Evolutionary conservation across 1,140 invertebrate genomes (phyloP).

Genomic region (Aleiodes sp.): DNA sequence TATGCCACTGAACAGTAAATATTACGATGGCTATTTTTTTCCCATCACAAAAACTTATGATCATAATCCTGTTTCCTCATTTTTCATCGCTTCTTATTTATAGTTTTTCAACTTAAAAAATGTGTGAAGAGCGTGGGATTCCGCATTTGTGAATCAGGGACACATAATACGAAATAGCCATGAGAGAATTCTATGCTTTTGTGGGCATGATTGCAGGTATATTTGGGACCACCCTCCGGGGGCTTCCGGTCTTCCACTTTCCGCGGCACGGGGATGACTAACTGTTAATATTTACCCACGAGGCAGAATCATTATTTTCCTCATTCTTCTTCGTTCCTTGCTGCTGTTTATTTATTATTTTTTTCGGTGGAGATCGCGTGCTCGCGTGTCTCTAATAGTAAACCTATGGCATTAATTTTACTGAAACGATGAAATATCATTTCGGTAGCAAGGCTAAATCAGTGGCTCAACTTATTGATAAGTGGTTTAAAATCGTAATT

Average conservation of each 20-base stretch:
- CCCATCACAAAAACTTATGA: too few species aligned
- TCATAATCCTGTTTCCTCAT: neutral
- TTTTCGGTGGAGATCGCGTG: conserved; percentile 49
- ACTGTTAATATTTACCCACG: conserved; percentile 9
- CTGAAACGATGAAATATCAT: conserved; percentile 52
- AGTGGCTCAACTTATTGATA: conserved; percentile 29
- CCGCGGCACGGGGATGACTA: neutral
- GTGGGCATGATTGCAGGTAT: conserved; percentile 8
- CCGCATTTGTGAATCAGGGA: neutral
- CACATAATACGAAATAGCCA: neutral
- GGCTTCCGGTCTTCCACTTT: conserved; percentile 28
- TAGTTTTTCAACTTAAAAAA: neutral
- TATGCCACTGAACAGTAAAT: conserved; percentile 16
- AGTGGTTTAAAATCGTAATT: conserved; percentile 21
- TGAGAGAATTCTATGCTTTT: conserved; percentile 6
- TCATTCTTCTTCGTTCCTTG: too few species aligned
- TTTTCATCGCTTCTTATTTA: neutral
- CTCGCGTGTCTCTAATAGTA: conserved; percentile 48
- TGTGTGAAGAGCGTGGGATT: conserved; percentile 12
- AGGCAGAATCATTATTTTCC: conserved; percentile 14
- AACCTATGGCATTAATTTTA: conserved; percentile 17
- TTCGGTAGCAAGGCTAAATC: conserved; percentile 49
- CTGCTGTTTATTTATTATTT: too few species aligned
- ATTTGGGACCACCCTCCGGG: conserved; percentile 20
- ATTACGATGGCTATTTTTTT: neutral